phyloP scores from a whole-genome alignment of 1,140 invertebrate genomes.

The Drosophila equinoxialis region DNA sequence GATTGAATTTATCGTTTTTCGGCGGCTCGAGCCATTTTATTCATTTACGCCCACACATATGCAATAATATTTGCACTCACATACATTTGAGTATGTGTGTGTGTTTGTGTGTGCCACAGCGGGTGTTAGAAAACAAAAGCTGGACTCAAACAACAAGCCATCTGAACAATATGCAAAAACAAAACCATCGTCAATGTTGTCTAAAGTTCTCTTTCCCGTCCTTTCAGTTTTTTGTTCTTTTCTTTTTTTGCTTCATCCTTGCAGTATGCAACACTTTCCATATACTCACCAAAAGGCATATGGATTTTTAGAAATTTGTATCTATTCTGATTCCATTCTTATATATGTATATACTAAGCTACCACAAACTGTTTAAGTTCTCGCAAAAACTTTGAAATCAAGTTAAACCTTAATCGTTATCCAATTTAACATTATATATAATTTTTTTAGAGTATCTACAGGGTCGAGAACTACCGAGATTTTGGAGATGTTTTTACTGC shows the following conservation, averaged over 20 bases:
- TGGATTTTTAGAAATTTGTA: not conserved
- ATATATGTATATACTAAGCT: too few relatives aligned
- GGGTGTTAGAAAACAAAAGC: constrained; percentile 81
- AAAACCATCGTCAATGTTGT: constrained; percentile 64
- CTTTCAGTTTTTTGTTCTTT: constrained; percentile 15
- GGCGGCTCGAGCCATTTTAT: constrained; percentile 78
- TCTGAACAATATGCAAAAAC: constrained; percentile 71
- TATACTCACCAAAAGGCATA: constrained; percentile 10
- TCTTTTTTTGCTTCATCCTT: not conserved
- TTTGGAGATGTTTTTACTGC: not conserved
- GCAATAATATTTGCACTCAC: constrained; percentile 74
- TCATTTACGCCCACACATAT: constrained; percentile 79
- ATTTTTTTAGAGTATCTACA: not conserved
- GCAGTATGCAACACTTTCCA: constrained; percentile 3
- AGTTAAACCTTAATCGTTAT: too few relatives aligned
- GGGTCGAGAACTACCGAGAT: not conserved
- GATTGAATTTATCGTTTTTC: constrained; percentile 83
- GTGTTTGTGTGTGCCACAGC: constrained; percentile 55
- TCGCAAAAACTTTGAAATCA: too few relatives aligned
- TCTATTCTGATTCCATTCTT: too few relatives aligned
- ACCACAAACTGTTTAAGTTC: too few relatives aligned
- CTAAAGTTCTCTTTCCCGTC: constrained; percentile 35
- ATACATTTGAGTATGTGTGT: not conserved
- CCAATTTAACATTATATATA: not conserved
- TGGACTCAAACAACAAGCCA: constrained; percentile 48